Base-by-base conservation (phyloP, 2,888 invertebrate species). In the Pachymerium ferrugineum region DNA sequence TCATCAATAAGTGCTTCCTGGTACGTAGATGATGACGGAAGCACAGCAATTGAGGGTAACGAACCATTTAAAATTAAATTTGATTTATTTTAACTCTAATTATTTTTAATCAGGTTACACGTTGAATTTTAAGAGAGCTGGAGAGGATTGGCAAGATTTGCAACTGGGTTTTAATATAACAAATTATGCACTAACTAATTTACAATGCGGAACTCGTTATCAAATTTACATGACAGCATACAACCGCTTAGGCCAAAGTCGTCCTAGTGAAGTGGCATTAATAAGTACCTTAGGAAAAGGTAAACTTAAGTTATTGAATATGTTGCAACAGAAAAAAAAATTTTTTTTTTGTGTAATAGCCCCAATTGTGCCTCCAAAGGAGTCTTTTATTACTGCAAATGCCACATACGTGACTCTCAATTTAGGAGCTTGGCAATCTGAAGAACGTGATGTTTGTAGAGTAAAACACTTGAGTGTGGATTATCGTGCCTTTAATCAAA, bases 171-270 rank as follows among this genome's bases (percentile, higher is more conserved):
- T 90, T 0, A 89, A 89, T 77, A 86, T 89, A 67, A 88, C 88
- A 38, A 87, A 89, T 70, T 89, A 88, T 80, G 88, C 89, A 10
- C 84, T 93, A 76, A 88, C 89, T 74, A 88, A 89, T 33, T 85
- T 95, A 38, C 87, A 88, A 77, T 95, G 94, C 83, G 94, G 95
- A 35, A 89, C 91, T 33, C 83, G 87, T 73, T 94, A 94, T 82
- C 86, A 88, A 77, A 87, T 93, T 78, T 88, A 89, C 78, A 84
- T 94, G 78, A 87, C 88, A 28, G 92, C 94, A 0, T 87, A 88
- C 80, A 93, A 93, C 83, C 85, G 88, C 70, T 89, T 92, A 0
- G 94, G 93, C 0, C 86, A 87, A 74, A 91, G 93, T 22, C 86
- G 87, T 74, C 87, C 89, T 5, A 91, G 92, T 79, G 86, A 88